Base-by-base conservation (phyloP, 2,113 vertebrate genomes). In the Cyprinodon brontotheroides region DNA sequence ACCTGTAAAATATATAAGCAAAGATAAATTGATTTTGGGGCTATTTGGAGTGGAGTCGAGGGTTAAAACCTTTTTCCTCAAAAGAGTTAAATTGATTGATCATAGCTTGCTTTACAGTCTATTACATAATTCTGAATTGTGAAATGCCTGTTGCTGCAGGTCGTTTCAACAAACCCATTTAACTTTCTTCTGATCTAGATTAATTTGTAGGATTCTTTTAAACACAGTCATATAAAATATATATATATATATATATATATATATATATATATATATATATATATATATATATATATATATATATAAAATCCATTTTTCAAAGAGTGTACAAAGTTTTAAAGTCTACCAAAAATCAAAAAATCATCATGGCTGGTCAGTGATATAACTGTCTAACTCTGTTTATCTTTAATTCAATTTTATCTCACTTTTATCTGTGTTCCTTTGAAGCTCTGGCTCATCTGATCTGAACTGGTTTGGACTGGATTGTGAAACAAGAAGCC, bases 401-500 rank as follows among this genome's bases (percentile, higher is more conserved):
- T 57, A 64, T 70, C n/a, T 20, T 70, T 60, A 36, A 47, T 77
- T 65, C 29, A 11, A 20, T 45, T 61, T 70, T 4, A 61, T 43
- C 69, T 50, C 1, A 17, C 38, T 76, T 69, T 62, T 68, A 64
- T 37, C 20, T 41, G 41, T 11, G 8, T 60, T 17, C 41, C 70
- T 69, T 43, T 66, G 61, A 65, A 83, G 53, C 50, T 57, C 50
- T 57, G 50, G 20, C 50, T 57, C 50, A 7, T 41, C 4, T 45
- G 38, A 22, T 72, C 15, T 29, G 39, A 75, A 60, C 50, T 62
- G 41, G 79, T 81, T 69, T 63, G 61, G 67, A 65, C 61, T 72
- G 29, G 53, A 71, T 76, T 22, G 48, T 65, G 11, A 36, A 64
- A 20, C 37, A 6, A 11, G 4, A 11, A 47, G 72, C 11, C 14